A percentile compares a stretch with the other conserved stretches of the same genome.
Evolutionary conservation across 2,888 invertebrate genomes (phyloP).

Genomic region (Aethes cnicana): DNA sequence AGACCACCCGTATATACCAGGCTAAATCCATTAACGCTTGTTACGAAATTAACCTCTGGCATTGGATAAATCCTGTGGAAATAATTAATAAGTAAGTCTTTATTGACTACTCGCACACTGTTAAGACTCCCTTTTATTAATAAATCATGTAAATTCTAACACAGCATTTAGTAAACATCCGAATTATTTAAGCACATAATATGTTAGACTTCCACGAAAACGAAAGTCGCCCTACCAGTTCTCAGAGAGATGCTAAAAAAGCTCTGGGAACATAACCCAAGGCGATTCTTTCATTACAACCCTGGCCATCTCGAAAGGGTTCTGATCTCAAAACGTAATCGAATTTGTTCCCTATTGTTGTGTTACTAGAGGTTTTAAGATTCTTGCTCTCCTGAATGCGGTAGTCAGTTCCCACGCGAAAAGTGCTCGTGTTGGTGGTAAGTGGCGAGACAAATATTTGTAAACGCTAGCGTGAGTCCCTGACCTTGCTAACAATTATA

Average conservation of each 20-base stretch:
- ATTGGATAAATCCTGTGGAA: slow-evolving; percentile 25
- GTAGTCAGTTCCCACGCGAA: slow-evolving; percentile 69
- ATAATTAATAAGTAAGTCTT: background rate
- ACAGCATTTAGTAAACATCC: slow-evolving; percentile 3
- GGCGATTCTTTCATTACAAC: slow-evolving; percentile 38
- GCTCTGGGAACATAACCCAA: slow-evolving; percentile 52
- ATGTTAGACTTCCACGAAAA: slow-evolving; percentile 42
- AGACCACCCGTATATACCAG: slow-evolving; percentile 65
- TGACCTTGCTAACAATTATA: slow-evolving; percentile 50
- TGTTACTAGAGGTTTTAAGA: background rate
- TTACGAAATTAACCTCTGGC: slow-evolving; percentile 45
- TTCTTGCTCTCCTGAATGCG: background rate
- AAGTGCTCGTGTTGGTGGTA: slow-evolving; percentile 60
- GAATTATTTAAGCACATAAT: slow-evolving; percentile 22
- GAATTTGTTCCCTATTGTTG: slow-evolving; percentile 25
- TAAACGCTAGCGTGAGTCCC: slow-evolving; percentile 57
- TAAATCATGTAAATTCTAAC: background rate
- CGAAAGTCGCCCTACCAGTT: slow-evolving; percentile 53
- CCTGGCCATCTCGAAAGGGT: slow-evolving; percentile 11
- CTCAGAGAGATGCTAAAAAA: slow-evolving; percentile 59
- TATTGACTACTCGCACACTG: background rate
- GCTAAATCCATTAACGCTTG: slow-evolving; percentile 34
- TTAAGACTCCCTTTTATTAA: background rate
- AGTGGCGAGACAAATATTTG: slow-evolving; percentile 77
- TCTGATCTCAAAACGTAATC: slow-evolving; percentile 7